Base-by-base conservation (phyloP, 2,113 vertebrate genomes). In the Thinocorus orbignyianus region DNA sequence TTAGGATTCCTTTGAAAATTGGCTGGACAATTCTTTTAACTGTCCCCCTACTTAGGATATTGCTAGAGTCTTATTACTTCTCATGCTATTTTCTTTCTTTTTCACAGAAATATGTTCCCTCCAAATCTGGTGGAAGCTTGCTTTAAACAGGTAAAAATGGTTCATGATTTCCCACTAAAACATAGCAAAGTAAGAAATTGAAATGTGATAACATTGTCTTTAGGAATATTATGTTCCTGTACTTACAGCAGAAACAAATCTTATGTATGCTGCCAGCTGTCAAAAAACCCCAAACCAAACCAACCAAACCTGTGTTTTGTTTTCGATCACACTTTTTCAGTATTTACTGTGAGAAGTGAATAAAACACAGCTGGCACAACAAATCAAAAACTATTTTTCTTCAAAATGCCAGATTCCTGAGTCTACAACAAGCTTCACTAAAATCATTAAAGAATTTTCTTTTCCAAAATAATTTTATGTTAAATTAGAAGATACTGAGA, bases 101-200 rank as follows among this genome's bases (percentile, higher is more conserved):
- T 98, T 97, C 97, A 62, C 98, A 99, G 99, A 97, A 99, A 99
- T 80, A 99, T 99, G 99, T 99, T 99, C 97, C 99, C 99, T 97
- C 99, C 99, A 61, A 99, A 99, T 95, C 93, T 99, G 93, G 99
- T 99, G 72, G 99, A 99, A 98, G 99, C 99, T 82, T 99, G 99
- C 97, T 99, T 99, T 95, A 99, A 99, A 98, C 99, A 99, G 99
- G 99, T 99, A 98, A 97, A 88, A 48, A 46, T 25, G 6, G 51
- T 17, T 41, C 8, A 1, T n/a, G 35, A 73, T 57, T 87, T 70
- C 26, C 26, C 72, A 66, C 68, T 60, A 61, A 79, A 89, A 80
- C 42, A n/a, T 26, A 28, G 51, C 15, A 37, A 90, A 82, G 9
- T 37, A 44, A 72, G 31, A 66, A 57, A 62, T 1, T 51, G 17